These are phyloP conservation scores for Deroplatys truncata DNA, from an alignment of 2,888 invertebrate species.

Conservation along the genomic window DNA sequence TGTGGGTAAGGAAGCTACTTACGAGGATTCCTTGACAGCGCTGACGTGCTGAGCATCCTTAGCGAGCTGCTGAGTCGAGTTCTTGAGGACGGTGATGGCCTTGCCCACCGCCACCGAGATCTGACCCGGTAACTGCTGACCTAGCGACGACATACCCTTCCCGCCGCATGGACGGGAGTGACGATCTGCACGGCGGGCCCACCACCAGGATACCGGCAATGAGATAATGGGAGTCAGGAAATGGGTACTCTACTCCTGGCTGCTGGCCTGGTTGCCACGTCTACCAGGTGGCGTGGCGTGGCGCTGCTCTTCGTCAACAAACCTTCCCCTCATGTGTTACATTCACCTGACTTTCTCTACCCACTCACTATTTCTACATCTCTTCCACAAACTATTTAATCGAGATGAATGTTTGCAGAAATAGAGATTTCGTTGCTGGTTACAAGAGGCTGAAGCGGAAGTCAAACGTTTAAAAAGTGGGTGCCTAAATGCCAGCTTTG, in stretches of 20 bases:
- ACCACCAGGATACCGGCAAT: background rate
- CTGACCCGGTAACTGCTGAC: conserved; percentile 19
- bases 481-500: no score
- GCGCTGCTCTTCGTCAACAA: no score
- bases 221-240: conserved; percentile 9
- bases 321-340: no score
- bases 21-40: background rate
- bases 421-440: no score
- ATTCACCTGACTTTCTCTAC: no score
- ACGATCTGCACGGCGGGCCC: background rate
- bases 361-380: no score
- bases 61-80: conserved; percentile 2
- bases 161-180: background rate
- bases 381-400: no score
- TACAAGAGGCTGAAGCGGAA: no score
- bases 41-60: background rate
- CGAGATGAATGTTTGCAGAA: no score
- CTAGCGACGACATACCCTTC: conserved; percentile 21
- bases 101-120: conserved; percentile 19
- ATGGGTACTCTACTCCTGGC: background rate
- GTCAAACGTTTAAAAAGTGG: no score
- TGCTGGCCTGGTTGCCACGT: background rate
- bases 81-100: conserved; percentile 23
- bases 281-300: background rate
- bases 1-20: background rate